phyloP scores from a whole-genome alignment of 2,888 invertebrate species.

The Ennomos erosarius region DNA sequence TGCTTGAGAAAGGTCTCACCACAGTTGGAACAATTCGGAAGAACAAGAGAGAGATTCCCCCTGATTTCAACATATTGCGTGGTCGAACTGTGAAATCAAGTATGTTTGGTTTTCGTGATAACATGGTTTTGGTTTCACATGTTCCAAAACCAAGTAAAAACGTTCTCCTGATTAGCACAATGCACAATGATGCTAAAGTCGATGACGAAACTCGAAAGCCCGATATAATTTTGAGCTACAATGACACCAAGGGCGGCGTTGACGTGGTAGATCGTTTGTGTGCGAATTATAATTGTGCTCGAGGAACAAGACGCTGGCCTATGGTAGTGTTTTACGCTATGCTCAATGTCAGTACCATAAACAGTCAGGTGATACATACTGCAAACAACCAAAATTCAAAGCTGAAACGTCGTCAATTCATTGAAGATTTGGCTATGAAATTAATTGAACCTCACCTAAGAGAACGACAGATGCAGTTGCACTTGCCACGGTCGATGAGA shows the following conservation, averaged over 20 bases:
- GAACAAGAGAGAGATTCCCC: conserved; percentile 36
- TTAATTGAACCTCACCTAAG: conserved; percentile 7
- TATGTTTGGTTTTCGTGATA: conserved; percentile 41
- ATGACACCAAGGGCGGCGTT: conserved; percentile 28
- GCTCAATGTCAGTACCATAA: conserved; percentile 25
- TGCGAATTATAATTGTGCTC: conserved; percentile 38
- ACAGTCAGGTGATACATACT: conserved; percentile 7
- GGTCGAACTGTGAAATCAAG: conserved; percentile 30
- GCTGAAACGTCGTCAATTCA: conserved; percentile 10
- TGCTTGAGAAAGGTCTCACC: conserved; percentile 28
- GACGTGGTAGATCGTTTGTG: conserved; percentile 37
- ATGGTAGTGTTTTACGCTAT: conserved; percentile 39
- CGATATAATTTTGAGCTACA: conserved; percentile 43
- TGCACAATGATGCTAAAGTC: conserved; percentile 38
- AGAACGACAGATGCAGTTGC: conserved; percentile 27
- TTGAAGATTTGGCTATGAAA: conserved; percentile 6
- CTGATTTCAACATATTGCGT: conserved; percentile 23
- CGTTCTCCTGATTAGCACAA: conserved; percentile 41
- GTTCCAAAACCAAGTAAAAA: conserved; percentile 38
- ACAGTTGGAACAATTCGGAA: conserved; percentile 32
- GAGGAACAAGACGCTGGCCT: conserved; percentile 39
- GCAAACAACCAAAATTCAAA: conserved; percentile 7
- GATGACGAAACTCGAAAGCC: conserved; percentile 32
- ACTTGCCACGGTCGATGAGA: conserved; percentile 24
- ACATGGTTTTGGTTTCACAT: conserved; percentile 31